Conservation (phyloP, 2,888 invertebrate genomes). For the Hetaerina titia region DNA sequence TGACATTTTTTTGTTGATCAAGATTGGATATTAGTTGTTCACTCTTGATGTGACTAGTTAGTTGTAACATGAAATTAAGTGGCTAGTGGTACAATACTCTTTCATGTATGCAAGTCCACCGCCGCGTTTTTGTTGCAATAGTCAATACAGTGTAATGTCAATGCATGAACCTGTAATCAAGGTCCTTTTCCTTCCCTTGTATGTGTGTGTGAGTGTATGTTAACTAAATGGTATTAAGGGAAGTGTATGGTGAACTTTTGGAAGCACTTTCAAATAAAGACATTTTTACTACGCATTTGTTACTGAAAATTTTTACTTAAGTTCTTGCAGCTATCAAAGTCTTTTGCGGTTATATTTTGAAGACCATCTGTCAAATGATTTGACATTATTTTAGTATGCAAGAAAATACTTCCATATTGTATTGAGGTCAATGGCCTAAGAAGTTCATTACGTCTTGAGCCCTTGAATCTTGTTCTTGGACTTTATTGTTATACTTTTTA, state of each 20-base stretch:
- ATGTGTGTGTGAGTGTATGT: slow-evolving; percentile 59
- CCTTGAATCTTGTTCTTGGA: slow-evolving; percentile 62
- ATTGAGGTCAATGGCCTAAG: slow-evolving; percentile 55
- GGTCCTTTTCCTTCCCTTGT: slow-evolving; percentile 36
- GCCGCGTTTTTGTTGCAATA: slow-evolving; percentile 38
- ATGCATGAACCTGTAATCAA: slow-evolving; percentile 33
- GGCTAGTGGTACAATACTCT: slow-evolving; percentile 29
- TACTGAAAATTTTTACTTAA: slow-evolving; percentile 58
- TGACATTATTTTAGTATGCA: slow-evolving; percentile 59
- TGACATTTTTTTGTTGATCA: background rate
- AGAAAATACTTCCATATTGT: slow-evolving; percentile 62
- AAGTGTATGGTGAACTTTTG: slow-evolving; percentile 63
- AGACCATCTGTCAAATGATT: slow-evolving; percentile 45
- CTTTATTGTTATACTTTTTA: slow-evolving; percentile 65
- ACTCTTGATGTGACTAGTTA: slow-evolving; percentile 33
- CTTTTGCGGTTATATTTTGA: slow-evolving; percentile 63
- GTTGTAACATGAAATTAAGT: slow-evolving; percentile 37
- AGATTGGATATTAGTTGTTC: slow-evolving; percentile 39
- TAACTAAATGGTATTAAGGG: slow-evolving; percentile 44
- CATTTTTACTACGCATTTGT: slow-evolving; percentile 61
- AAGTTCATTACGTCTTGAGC: slow-evolving; percentile 47
- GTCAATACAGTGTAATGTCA: slow-evolving; percentile 32
- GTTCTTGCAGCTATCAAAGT: slow-evolving; percentile 61
- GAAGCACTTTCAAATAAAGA: slow-evolving; percentile 64
- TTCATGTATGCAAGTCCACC: background rate